phyloP scores from a whole-genome alignment of 2,113 vertebrate genomes.

The Rhipidura dahli region DNA sequence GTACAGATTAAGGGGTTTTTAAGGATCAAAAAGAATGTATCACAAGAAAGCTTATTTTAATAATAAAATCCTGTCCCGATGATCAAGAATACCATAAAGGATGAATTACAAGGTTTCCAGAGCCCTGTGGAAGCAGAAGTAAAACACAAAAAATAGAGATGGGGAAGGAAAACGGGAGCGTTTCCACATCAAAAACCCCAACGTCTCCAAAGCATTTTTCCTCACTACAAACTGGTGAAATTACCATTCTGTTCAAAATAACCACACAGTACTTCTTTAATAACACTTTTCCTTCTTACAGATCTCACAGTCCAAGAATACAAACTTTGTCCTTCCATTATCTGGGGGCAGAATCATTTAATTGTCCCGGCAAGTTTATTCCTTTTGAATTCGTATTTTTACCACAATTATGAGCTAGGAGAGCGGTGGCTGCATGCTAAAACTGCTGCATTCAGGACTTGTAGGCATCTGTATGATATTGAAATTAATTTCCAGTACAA shows the following conservation, averaged over 20 bases:
- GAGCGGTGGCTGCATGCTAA: neutral
- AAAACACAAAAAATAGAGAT: neutral
- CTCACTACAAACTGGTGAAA: neutral
- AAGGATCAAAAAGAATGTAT: neutral
- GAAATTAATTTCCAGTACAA: conserved; percentile 47
- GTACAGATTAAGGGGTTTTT: neutral
- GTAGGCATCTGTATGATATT: neutral
- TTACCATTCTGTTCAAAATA: neutral
- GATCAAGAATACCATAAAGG: neutral
- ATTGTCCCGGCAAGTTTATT: conserved; percentile 41
- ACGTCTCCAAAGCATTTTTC: neutral
- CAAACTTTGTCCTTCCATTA: neutral
- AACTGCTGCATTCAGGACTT: neutral
- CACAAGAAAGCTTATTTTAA: neutral
- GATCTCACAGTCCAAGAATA: neutral
- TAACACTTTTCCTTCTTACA: neutral
- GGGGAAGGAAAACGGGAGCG: neutral
- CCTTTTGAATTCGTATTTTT: neutral
- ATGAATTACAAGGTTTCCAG: neutral
- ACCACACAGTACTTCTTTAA: neutral
- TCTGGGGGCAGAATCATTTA: conserved; percentile 4
- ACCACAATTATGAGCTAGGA: neutral
- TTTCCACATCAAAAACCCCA: neutral
- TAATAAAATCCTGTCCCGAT: neutral
- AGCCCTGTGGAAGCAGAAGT: neutral